These are phyloP conservation scores for Phaethon lepturus DNA, from an alignment of 2,113 vertebrate species.

Conservation along the genomic window DNA sequence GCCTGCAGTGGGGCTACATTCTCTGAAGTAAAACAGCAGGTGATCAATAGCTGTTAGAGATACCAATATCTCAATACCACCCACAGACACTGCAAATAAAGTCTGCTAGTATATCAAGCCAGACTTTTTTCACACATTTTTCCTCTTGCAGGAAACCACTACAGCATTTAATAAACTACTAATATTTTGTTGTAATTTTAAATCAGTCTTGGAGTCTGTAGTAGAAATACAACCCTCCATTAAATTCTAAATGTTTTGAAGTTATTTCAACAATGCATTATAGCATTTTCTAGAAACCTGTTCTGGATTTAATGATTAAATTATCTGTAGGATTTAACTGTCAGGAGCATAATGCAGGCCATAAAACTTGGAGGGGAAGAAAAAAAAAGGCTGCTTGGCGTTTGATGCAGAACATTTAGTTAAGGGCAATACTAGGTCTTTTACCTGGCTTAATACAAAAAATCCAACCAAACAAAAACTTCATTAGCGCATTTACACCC, in stretches of 20 bases:
- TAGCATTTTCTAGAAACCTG: constrained; percentile 8
- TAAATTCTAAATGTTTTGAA: constrained; percentile 6
- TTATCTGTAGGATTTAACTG: neutral
- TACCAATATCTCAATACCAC: neutral
- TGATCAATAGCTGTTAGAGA: constrained; percentile 31
- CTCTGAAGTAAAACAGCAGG: constrained; percentile 18
- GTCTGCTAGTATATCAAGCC: neutral
- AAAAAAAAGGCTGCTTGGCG: neutral
- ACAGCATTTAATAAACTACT: neutral
- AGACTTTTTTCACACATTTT: neutral
- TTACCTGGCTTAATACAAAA: neutral
- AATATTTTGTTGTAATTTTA: constrained; percentile 14
- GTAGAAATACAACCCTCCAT: constrained; percentile 8
- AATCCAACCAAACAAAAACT: neutral
- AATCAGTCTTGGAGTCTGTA: neutral
- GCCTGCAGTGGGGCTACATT: neutral
- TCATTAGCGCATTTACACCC: neutral
- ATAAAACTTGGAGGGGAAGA: neutral
- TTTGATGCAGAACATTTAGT: neutral
- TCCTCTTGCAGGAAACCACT: neutral
- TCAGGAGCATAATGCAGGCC: neutral
- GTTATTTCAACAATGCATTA: neutral
- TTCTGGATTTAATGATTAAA: neutral
- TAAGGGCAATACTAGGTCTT: neutral
- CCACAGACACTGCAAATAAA: neutral